Percentiles rank a stretch among this genome's conserved stretches.
Conservation (phyloP, 2,113 vertebrate genomes). For the Scolopax mira region DNA sequence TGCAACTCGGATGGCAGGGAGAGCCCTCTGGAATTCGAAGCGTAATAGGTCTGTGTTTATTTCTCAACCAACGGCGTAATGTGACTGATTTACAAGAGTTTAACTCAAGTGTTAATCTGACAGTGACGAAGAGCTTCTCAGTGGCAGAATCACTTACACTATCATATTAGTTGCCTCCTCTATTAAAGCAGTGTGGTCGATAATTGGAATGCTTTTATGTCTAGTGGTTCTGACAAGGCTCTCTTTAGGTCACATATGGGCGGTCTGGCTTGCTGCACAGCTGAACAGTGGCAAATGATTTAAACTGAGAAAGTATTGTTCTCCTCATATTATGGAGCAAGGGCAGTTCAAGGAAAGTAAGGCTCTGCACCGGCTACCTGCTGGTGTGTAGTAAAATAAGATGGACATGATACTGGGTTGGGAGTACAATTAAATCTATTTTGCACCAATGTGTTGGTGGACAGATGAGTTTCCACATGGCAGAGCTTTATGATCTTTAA, state of each 20-base stretch:
- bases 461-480: conserved; percentile 88
- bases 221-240: conserved; percentile 89
- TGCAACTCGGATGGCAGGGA: conserved; percentile 25
- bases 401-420: conserved; percentile 82
- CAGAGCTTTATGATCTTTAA: conserved; percentile 87
- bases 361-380: conserved; percentile 77
- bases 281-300: conserved; percentile 93
- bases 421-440: conserved; percentile 91
- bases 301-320: conserved; percentile 86
- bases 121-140: conserved; percentile 83
- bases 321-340: conserved; percentile 77
- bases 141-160: conserved; percentile 80
- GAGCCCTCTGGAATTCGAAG: conserved; percentile 72
- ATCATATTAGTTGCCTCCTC: conserved; percentile 84
- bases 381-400: conserved; percentile 85
- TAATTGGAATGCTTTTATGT: conserved; percentile 94
- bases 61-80: conserved; percentile 76
- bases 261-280: conserved; percentile 83
- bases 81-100: conserved; percentile 86
- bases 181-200: conserved; percentile 82
- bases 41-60: conserved; percentile 79
- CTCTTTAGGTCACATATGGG: conserved; percentile 86
- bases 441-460: conserved; percentile 82
- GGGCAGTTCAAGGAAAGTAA: conserved; percentile 87
- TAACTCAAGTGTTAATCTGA: conserved; percentile 87